Evolutionary conservation across 2,797 vertebrate genomes (phyloP).

Genomic region (Fratercula arctica): DNA sequence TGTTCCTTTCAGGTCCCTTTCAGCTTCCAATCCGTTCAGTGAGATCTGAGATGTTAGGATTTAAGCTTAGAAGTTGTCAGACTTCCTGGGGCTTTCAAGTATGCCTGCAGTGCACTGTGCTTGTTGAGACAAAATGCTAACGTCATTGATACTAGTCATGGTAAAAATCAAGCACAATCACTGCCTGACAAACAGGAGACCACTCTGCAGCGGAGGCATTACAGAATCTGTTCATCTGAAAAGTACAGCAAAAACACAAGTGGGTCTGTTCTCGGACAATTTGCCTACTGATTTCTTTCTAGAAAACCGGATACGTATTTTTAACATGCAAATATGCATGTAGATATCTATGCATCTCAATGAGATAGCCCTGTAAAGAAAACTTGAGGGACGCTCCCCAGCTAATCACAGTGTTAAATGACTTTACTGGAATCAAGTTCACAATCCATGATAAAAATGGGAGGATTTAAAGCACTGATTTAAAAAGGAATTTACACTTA

Average conservation of each 20-base stretch:
- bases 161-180: neutral
- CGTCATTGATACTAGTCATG: neutral
- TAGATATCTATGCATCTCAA: constrained; percentile 34
- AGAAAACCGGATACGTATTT: constrained; percentile 50
- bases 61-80: neutral
- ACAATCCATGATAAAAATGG: neutral
- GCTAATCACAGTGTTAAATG: neutral
- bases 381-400: neutral
- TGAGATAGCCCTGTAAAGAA: neutral
- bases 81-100: neutral
- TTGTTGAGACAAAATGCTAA: neutral
- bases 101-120: neutral
- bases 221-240: neutral
- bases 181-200: neutral
- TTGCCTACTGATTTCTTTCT: neutral
- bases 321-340: constrained; percentile 30
- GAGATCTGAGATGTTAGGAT: neutral
- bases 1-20: neutral
- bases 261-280: neutral
- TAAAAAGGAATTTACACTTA: neutral
- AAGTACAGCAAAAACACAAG: constrained; percentile 2
- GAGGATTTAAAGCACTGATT: neutral
- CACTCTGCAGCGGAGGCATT: neutral
- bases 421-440: neutral
- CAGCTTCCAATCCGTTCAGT: neutral